A percentile compares a stretch with the other conserved stretches of the same genome.
Evolutionary conservation across 2,797 vertebrate genomes (phyloP).

Genomic region (Balearica regulorum): DNA sequence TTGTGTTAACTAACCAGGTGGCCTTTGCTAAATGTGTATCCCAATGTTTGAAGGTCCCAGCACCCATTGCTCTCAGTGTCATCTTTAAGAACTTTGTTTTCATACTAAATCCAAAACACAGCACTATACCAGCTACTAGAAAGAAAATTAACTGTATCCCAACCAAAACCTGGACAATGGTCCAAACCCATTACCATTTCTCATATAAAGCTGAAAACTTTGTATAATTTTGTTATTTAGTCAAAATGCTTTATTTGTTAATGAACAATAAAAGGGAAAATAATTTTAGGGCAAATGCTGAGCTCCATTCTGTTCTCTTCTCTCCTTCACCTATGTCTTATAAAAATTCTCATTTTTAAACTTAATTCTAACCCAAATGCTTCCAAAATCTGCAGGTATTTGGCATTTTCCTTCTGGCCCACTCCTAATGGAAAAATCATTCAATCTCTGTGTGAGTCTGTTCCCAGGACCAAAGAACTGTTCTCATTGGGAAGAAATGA

Average conservation of each 20-base stretch:
- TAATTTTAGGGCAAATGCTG: not conserved
- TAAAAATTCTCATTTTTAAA: not conserved
- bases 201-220: not conserved
- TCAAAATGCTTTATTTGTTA: not conserved
- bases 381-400: not conserved
- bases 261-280: not conserved
- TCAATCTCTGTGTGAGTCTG: not conserved
- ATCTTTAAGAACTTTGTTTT: too few species aligned
- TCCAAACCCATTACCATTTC: not conserved
- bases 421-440: not conserved
- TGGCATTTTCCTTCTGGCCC: not conserved
- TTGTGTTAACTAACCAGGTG: too few species aligned
- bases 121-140: too few species aligned
- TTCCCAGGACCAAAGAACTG: constrained; percentile 43
- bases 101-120: too few species aligned
- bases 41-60: too few species aligned
- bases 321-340: not conserved
- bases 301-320: not conserved
- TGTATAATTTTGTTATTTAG: not conserved
- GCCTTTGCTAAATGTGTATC: too few species aligned
- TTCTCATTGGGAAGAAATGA: constrained; percentile 34
- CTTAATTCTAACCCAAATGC: not conserved
- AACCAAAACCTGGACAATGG: rapidly evolving
- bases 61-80: too few species aligned
- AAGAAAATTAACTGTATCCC: too few species aligned